Percentiles rank a stretch among this genome's conserved stretches.
Conservation (phyloP, 2,113 vertebrate species). For the Peromyscus californicus region DNA sequence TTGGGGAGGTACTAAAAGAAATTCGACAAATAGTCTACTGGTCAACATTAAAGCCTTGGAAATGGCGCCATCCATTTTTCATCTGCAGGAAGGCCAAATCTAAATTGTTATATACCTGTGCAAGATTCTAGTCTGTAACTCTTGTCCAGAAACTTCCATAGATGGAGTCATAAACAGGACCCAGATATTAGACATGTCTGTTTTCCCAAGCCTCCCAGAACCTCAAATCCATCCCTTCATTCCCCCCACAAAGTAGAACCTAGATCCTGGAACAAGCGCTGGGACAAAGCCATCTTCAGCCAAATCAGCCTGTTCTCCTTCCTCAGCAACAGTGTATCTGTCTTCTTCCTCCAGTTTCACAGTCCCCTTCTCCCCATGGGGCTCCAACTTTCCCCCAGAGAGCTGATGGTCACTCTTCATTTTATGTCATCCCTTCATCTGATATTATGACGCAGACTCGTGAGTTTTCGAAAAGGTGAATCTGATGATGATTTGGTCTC, state of each 20-base stretch:
- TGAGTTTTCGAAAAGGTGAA: background rate
- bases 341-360: background rate
- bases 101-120: background rate
- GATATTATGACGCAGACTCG: background rate
- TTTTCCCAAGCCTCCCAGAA: background rate
- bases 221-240: too few relatives aligned
- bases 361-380: background rate
- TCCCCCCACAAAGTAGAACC: background rate
- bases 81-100: conserved; percentile 4
- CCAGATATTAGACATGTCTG: background rate
- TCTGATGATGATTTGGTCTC: background rate
- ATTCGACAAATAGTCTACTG: conserved; percentile 54
- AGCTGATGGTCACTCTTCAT: background rate
- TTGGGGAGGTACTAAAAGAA: conserved; percentile 7
- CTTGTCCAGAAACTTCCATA: background rate
- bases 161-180: background rate
- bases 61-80: background rate
- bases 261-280: background rate
- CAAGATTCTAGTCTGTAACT: background rate
- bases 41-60: conserved; percentile 18
- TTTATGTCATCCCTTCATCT: background rate
- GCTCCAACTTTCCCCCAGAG: background rate
- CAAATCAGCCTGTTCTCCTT: background rate
- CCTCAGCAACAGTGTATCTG: background rate
- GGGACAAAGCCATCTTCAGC: background rate